Evolutionary conservation across 2,888 invertebrate genomes (phyloP), one percentile per base, ranked within the genome.

Genomic region (Folsomia manolachei): DNA sequence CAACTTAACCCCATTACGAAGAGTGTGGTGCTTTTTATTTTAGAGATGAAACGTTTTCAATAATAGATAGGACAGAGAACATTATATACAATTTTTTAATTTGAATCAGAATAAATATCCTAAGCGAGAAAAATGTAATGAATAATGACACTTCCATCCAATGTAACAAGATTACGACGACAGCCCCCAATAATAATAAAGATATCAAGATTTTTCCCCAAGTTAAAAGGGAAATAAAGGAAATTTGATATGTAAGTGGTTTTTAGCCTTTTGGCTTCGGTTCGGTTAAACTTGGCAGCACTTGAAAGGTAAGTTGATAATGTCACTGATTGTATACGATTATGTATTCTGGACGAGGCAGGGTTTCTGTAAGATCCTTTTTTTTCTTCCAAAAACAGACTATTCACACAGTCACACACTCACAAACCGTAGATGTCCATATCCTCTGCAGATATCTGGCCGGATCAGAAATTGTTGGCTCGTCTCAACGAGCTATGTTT

Each of bases 241-340:
- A 56, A 56, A 56, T 56, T 56, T 56, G 56, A 56, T 56, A 18
- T 21, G 19, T 4, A 19, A 56, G 19, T 4, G 18, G 7, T 56
- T 56, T 56, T 56, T 7, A 56, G 56, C 19, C 18, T 7, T 39
- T 39, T 39, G 39, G 39, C 39, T 39, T 39, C 14, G 56, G 56
- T 56, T 56, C 11, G 18, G 56, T 56, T 56, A 19, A 56, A 56
- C 19, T 56, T 56, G 21, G 56, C 56, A 56, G 56, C 11, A 56
- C 56, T 56, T 56, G 56, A 56, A 56, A 56, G 56, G 56, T 56
- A 56, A 56, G 56, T 56, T 56, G 56, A 56, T 56, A 56, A 56
- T 56, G 56, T 56, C 56, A 56, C 56, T 56, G 56, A 56, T 56
- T 56, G 56, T 56, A 56, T 56, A 56, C 56, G 56, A 56, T 56